A percentile compares a stretch with the other conserved stretches of the same genome.
Conservation (phyloP, 2,113 vertebrate genomes). For the Stomatorhinus ivindoensis region DNA sequence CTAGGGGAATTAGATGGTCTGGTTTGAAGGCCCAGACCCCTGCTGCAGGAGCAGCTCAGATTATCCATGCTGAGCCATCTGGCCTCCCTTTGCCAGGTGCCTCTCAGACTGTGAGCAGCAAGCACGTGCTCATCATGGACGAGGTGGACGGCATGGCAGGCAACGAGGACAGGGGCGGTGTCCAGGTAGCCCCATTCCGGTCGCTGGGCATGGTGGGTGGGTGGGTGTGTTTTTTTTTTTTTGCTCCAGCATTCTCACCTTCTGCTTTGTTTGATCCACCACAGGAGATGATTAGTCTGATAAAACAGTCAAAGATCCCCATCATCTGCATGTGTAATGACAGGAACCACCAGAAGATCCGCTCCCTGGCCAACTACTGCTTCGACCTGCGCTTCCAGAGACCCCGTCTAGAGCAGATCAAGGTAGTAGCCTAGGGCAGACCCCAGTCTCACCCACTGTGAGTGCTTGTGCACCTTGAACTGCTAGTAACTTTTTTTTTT, state of each 20-base stretch:
- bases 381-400: conserved; percentile 91
- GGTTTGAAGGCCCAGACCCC: not conserved
- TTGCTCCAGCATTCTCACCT: not conserved
- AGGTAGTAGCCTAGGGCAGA: conserved; percentile 57
- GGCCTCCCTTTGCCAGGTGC: conserved; percentile 53
- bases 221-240: not conserved
- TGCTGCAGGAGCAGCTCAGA: not conserved
- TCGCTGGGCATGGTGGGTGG: not conserved
- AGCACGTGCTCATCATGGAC: conserved; percentile 93
- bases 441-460: not conserved
- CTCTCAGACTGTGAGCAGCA: conserved; percentile 66
- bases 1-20: not conserved
- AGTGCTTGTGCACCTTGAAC: not conserved
- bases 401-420: conserved; percentile 90
- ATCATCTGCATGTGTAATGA: conserved; percentile 99
- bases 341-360: conserved; percentile 89
- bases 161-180: conserved; percentile 89
- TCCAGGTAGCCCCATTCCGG: conserved; percentile 69
- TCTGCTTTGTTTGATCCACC: conserved; percentile 5
- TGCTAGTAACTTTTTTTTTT: not conserved
- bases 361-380: conserved; percentile 89
- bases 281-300: conserved; percentile 85
- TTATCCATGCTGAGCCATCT: not conserved
- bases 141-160: conserved; percentile 98
- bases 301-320: conserved; percentile 83